These are phyloP conservation scores for Campoletis sonorensis DNA, from an alignment of 1,140 invertebrate genomes.

Conservation along the genomic window DNA sequence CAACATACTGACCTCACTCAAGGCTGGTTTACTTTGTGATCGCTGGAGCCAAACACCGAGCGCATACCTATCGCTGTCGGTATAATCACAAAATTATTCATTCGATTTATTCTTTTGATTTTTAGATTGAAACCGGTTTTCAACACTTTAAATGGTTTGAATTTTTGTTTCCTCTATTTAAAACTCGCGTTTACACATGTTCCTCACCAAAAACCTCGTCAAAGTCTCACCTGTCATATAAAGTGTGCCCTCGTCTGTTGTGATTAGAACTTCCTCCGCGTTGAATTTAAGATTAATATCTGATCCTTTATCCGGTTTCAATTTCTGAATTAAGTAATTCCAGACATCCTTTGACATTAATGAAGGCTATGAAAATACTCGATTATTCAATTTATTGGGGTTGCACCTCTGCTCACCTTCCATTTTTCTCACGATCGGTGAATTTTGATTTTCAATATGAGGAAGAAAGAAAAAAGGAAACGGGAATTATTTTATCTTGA, in stretches of 20 bases:
- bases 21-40: too few species aligned
- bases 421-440: background rate
- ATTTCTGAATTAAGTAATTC: background rate
- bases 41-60: too few species aligned
- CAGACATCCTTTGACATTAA: background rate
- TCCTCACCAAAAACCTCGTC: background rate
- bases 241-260: background rate
- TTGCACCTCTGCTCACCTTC: background rate
- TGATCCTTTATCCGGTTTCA: background rate
- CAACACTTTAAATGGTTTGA: too few species aligned
- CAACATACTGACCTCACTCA: too few species aligned
- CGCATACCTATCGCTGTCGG: too few species aligned
- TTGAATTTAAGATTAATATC: background rate
- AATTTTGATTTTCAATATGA: background rate
- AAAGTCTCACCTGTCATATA: background rate
- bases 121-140: too few species aligned
- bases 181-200: background rate
- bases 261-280: background rate
- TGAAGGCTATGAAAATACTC: background rate
- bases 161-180: background rate
- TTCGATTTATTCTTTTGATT: too few species aligned
- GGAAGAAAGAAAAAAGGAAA: background rate
- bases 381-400: background rate
- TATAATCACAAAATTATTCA: too few species aligned
- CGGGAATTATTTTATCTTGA: constrained; percentile 13